phyloP scores from a whole-genome alignment of 2,888 invertebrate genomes.

The Physocephala rufipes region DNA sequence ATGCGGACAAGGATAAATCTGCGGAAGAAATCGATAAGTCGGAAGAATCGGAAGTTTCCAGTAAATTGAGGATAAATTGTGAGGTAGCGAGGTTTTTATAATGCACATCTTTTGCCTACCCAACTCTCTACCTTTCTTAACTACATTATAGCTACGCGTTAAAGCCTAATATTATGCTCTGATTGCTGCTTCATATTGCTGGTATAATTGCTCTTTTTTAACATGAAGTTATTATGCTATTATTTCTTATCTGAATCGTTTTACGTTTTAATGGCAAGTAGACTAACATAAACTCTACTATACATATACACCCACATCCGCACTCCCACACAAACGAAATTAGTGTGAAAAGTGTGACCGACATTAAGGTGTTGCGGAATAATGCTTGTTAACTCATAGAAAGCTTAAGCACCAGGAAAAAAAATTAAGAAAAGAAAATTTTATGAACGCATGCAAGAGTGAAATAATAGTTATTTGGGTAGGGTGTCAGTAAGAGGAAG shows the following conservation, averaged over 20 bases:
- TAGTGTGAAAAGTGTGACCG: conserved; percentile 26
- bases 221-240: not conserved
- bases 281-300: not conserved
- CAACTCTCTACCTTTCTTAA: no score
- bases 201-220: conserved; percentile 11
- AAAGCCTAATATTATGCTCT: conserved; percentile 41
- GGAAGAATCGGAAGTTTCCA: no score
- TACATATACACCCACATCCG: no score
- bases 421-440: not conserved
- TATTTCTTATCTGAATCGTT: no score
- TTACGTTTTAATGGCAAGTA: no score
- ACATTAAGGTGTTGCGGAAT: conserved; percentile 25
- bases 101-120: no score
- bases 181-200: conserved; percentile 36
- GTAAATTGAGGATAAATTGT: no score
- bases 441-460: not conserved
- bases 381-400: conserved; percentile 20
- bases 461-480: not conserved
- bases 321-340: conserved; percentile 10
- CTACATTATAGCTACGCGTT: conserved; percentile 20
- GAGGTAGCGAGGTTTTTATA: no score
- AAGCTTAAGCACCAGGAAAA: not conserved
- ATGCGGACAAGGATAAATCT: no score
- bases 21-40: no score
- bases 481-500: no score